These are phyloP conservation scores for Nicator chloris DNA, from an alignment of 2,113 vertebrate genomes.

Conservation along the genomic window DNA sequence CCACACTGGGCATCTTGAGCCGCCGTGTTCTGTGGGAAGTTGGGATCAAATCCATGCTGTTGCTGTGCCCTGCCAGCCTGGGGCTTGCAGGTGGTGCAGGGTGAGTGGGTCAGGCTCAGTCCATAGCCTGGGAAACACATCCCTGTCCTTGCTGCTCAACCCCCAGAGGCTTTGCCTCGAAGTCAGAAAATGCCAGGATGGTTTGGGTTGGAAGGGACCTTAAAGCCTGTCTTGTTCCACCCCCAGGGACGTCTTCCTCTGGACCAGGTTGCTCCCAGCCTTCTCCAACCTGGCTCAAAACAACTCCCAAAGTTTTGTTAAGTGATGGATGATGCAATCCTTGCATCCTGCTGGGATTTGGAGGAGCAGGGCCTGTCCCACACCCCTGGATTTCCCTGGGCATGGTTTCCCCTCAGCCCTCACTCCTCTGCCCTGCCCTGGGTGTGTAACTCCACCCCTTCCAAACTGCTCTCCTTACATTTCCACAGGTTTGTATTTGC, in stretches of 20 bases:
- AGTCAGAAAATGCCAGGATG: background rate
- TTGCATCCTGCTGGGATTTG: background rate
- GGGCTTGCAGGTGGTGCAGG: background rate
- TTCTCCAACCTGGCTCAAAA: background rate
- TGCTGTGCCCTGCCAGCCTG: background rate
- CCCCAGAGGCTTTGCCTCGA: background rate
- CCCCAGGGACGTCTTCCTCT: background rate
- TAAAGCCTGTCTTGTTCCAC: background rate
- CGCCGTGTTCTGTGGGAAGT: accelerated
- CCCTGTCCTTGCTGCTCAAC: background rate
- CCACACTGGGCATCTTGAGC: accelerated
- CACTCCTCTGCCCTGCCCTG: background rate
- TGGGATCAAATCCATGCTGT: background rate
- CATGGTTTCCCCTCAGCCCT: background rate
- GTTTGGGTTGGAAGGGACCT: background rate
- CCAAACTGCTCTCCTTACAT: background rate
- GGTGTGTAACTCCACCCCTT: too few species aligned
- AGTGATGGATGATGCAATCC: background rate
- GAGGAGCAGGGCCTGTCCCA: background rate
- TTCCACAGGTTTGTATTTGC: background rate
- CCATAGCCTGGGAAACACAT: background rate
- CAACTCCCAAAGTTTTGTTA: background rate
- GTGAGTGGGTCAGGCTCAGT: background rate
- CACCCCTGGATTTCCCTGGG: background rate
- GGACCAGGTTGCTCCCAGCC: background rate